A percentile compares a stretch with the other conserved stretches of the same genome.
phyloP scores from a whole-genome alignment of 2,888 invertebrate genomes.

The Euspilapteryx auroguttella region DNA sequence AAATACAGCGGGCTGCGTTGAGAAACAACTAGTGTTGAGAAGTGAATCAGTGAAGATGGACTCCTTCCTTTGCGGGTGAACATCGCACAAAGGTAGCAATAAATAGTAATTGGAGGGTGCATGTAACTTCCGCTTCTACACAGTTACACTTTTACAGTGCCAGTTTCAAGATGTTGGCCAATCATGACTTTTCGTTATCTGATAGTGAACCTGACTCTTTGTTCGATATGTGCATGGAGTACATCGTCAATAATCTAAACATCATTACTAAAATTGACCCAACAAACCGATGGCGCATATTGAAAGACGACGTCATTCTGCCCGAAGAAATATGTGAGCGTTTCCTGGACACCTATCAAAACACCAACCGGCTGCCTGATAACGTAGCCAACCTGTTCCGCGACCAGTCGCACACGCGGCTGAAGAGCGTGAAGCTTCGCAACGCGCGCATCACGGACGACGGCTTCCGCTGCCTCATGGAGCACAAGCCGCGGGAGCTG shows the following conservation, averaged over 20 bases:
- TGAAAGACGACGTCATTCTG: conserved; percentile 65
- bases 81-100: too few relatives aligned
- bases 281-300: conserved; percentile 35
- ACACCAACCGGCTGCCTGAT: conserved; percentile 61
- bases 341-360: conserved; percentile 62
- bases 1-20: too few relatives aligned
- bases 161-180: too few relatives aligned
- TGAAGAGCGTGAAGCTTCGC: conserved; percentile 70
- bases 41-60: too few relatives aligned
- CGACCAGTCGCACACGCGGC: conserved; percentile 66
- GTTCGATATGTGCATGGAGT: conserved; percentile 65
- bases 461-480: conserved; percentile 69
- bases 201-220: conserved; percentile 61
- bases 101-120: too few relatives aligned
- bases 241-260: conserved; percentile 64
- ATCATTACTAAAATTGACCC: conserved; percentile 58
- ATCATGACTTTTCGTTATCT: conserved; percentile 20
- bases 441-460: conserved; percentile 73
- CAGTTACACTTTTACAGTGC: too few relatives aligned
- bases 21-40: too few relatives aligned
- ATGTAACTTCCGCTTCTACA: too few relatives aligned
- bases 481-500: conserved; percentile 73
- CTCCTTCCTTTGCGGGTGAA: too few relatives aligned
- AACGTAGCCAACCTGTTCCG: conserved; percentile 72
- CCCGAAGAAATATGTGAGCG: conserved; percentile 75